phyloP scores from a whole-genome alignment of 2,113 vertebrate species.

The Corythornis madagascariensis region DNA sequence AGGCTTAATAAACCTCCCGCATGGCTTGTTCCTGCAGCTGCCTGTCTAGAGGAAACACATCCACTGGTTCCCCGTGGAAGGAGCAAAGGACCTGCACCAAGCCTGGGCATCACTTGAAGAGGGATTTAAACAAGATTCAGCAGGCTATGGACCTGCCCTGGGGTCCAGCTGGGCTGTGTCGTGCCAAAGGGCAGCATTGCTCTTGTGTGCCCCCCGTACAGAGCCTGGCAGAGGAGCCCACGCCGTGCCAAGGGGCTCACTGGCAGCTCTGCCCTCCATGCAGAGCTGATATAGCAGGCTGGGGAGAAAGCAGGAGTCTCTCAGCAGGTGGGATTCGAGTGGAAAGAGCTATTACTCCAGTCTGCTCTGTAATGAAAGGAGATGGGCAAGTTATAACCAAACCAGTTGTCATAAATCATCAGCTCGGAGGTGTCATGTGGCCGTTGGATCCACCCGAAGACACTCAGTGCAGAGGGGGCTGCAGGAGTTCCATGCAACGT shows the following conservation, averaged over 20 bases:
- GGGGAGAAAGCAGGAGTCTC: background rate
- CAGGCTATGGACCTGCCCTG: rapidly evolving
- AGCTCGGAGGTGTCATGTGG: background rate
- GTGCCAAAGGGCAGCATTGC: background rate
- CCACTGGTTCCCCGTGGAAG: background rate
- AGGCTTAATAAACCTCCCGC: slow-evolving; percentile 45
- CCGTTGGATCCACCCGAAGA: slow-evolving; percentile 21
- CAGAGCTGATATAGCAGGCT: background rate
- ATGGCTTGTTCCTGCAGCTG: background rate
- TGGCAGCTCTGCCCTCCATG: background rate
- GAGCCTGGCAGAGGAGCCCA: background rate
- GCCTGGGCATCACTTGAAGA: background rate
- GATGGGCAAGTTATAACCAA: slow-evolving; percentile 5
- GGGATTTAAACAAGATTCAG: background rate
- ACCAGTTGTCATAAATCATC: background rate
- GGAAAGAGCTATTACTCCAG: background rate
- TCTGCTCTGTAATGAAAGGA: background rate
- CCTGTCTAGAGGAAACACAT: background rate
- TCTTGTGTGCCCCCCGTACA: background rate
- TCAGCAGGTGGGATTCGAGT: background rate
- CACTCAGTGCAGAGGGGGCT: background rate
- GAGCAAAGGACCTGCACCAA: background rate
- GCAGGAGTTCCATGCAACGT: background rate
- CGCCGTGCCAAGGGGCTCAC: background rate
- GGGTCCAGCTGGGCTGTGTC: rapidly evolving